Base-by-base conservation (phyloP, 1,140 invertebrate genomes). In the Listronotus bonariensis region DNA sequence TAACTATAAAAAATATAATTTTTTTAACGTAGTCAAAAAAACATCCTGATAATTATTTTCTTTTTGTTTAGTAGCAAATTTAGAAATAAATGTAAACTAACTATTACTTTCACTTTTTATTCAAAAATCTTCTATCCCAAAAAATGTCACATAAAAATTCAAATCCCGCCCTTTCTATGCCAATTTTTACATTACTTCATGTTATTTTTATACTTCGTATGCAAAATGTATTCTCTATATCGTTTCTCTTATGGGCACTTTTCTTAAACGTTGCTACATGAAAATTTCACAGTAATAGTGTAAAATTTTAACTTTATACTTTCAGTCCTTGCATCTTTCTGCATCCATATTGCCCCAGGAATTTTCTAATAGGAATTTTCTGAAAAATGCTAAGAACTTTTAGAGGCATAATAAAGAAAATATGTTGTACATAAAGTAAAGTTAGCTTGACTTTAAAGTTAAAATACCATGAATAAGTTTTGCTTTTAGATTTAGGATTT, bases 291-390 rank as follows among this genome's bases (percentile, higher is more conserved):
- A 40, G 38, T 62, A 48, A 62, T 62, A 62, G 49, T 62, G 59
- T 62, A 62, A 62, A 62, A 62, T 62, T 62, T 49, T 62, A 45
- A 62, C 59, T 62, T 62, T 62, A 62, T 62, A 45, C 59, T 62
- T 48, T 62, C 53, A 52, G 59, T 62, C 59, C 52, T 62, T 62
- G 40, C 51, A 48, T 62, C 48, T 43, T 51, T 40, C 57, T 45
- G 57, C 57, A 62, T 62, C n/a, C 49, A 53, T 40, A 62, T 43
- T 11, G 59, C 49, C 59, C 11, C 38, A 12, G 51, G 59, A 48
- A 49, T 62, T 62, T 53, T 52, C 49, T 62, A 62, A 62, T 49
- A 62, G 41, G 49, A 62, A 62, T 62, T 62, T 45, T 14, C 51
- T 53, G 59, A 62, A 62, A 62, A 62, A 53, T 62, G 59, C 52